phyloP scores from a whole-genome alignment of 2,113 vertebrate species.

The Leucopsar rothschildi region DNA sequence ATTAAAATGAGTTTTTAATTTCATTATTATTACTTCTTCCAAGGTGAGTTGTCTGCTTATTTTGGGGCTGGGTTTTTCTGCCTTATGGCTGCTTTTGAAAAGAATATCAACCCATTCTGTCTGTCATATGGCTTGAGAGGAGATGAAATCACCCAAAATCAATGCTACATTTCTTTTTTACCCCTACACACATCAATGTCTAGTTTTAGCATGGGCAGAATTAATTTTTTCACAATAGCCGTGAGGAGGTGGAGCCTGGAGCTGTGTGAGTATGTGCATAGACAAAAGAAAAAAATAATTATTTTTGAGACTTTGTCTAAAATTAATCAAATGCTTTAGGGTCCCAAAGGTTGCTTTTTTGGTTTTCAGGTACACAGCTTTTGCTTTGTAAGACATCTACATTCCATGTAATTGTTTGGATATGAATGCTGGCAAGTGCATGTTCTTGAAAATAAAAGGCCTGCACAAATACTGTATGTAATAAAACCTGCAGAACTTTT shows the following conservation, averaged over 20 bases:
- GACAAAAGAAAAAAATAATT: neutral
- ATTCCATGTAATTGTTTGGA: neutral
- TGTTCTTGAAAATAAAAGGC: neutral
- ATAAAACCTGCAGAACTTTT: neutral
- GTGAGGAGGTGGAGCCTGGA: neutral
- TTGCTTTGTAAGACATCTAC: neutral
- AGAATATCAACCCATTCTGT: neutral
- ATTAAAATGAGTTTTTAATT: neutral
- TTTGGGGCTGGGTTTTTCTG: rapidly evolving
- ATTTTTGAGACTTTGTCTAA: neutral
- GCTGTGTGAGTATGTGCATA: neutral
- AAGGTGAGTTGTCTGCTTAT: neutral
- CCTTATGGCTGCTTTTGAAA: neutral
- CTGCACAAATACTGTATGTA: neutral
- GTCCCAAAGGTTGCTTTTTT: neutral
- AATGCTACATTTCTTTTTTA: neutral
- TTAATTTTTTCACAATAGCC: neutral
- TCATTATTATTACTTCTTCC: neutral
- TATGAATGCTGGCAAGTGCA: neutral
- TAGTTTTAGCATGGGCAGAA: neutral
- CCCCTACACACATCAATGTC: rapidly evolving
- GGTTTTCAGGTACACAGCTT: neutral
- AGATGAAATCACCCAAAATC: neutral
- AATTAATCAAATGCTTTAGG: neutral
- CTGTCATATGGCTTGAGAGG: neutral